Conservation (phyloP, 2,113 vertebrate species). For the Cygnus buccinator region DNA sequence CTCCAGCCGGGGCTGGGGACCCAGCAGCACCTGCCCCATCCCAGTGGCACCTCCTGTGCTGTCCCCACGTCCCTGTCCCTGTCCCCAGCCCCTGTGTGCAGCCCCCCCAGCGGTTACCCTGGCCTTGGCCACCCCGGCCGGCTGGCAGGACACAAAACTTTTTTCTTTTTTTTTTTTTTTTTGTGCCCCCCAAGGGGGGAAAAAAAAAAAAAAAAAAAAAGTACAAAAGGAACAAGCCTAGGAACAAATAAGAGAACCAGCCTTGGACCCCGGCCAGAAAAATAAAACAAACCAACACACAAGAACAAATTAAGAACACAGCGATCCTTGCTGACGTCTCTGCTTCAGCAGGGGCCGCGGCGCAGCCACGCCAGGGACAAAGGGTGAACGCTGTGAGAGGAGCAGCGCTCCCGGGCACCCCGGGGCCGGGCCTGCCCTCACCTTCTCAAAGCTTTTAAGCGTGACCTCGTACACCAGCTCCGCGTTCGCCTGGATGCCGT, state of each 20-base stretch:
- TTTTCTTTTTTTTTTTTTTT: neutral
- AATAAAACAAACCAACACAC: slow-evolving; percentile 62
- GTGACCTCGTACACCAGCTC: slow-evolving; percentile 91
- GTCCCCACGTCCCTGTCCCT: neutral
- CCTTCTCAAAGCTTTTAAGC: slow-evolving; percentile 93
- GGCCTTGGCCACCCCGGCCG: neutral
- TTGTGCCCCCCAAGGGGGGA: no score
- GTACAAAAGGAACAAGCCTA: slow-evolving; percentile 73
- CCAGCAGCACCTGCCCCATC: neutral
- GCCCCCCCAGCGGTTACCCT: neutral
- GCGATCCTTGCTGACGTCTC: slow-evolving; percentile 41
- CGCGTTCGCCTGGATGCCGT: slow-evolving; percentile 86
- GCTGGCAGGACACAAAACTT: slow-evolving; percentile 22
- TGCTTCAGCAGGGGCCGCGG: neutral
- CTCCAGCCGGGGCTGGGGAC: neutral
- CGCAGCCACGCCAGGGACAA: neutral
- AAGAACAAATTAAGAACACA: slow-evolving; percentile 65
- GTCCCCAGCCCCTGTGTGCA: neutral
- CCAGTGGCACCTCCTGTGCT: neutral
- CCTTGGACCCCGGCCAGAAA: slow-evolving; percentile 70
- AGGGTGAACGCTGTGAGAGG: neutral
- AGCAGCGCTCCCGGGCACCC: neutral
- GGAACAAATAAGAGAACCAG: slow-evolving; percentile 73
- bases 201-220: neutral
- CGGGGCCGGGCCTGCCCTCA: slow-evolving; percentile 57